A percentile compares a stretch with the other conserved stretches of the same genome.
phyloP scores from a whole-genome alignment of 2,113 vertebrate species.

The Petrocephalus zakoni region DNA sequence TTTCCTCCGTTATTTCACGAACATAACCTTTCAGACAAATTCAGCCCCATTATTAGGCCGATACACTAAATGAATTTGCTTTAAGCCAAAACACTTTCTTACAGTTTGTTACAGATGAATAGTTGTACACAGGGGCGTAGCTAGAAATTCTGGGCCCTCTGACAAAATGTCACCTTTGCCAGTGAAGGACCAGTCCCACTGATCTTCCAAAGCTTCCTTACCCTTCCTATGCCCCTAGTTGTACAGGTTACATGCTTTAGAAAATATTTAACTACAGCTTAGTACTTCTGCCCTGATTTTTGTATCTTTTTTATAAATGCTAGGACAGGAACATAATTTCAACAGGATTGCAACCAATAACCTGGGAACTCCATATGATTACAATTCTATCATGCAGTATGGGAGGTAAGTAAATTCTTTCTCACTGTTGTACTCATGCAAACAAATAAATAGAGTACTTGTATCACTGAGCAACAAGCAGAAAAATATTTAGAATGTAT shows the following conservation, averaged over 20 bases:
- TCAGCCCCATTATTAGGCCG: neutral
- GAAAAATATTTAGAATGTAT: neutral
- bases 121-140: neutral
- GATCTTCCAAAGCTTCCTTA: no score
- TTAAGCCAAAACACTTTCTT: neutral
- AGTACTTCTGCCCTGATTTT: neutral
- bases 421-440: constrained; percentile 18
- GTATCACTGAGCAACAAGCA: neutral
- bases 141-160: neutral
- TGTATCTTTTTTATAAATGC: neutral
- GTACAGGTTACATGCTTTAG: neutral
- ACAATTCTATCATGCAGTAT: constrained; percentile 67
- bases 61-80: neutral
- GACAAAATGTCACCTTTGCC: neutral
- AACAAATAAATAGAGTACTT: neutral
- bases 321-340: constrained; percentile 38
- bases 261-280: neutral
- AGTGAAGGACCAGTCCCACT: no score
- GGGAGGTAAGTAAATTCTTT: constrained; percentile 41
- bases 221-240: neutral
- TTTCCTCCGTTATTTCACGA: neutral
- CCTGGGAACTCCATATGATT: constrained; percentile 60
- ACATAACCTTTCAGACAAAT: neutral
- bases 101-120: neutral
- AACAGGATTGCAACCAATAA: constrained; percentile 43